These are phyloP conservation scores for Otus scops DNA, from an alignment of 2,797 vertebrate genomes.

Conservation along the genomic window DNA sequence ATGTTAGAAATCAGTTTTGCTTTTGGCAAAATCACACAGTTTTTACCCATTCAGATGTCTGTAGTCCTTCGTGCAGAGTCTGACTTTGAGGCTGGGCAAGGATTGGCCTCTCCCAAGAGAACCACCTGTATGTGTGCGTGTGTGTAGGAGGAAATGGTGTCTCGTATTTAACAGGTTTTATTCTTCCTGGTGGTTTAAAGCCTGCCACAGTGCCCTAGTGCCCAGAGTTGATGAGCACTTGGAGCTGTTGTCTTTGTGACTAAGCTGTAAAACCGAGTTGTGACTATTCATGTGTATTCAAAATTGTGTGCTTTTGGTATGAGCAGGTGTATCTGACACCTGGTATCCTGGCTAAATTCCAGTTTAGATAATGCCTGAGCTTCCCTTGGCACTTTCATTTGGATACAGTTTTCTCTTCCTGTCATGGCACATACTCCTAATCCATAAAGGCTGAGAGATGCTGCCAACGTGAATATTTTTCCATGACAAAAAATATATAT, in stretches of 20 bases:
- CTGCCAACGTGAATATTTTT: background rate
- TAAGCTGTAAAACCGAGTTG: background rate
- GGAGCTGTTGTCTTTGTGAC: background rate
- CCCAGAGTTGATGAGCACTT: background rate
- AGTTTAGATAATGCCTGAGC: background rate
- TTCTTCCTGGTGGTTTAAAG: background rate
- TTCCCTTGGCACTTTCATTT: background rate
- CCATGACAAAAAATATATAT: background rate
- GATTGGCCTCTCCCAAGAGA: background rate
- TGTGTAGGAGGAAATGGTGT: background rate
- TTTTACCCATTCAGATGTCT: background rate
- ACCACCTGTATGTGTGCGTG: rapidly evolving
- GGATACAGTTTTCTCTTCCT: background rate
- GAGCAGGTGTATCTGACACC: background rate
- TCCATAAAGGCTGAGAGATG: background rate
- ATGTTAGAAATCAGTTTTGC: background rate
- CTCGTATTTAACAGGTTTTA: background rate
- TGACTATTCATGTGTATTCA: background rate
- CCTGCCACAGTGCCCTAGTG: background rate
- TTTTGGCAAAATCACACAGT: background rate
- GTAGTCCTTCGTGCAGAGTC: background rate
- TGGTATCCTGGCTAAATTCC: background rate
- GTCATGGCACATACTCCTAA: background rate
- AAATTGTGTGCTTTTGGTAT: background rate
- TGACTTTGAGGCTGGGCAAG: background rate